These are phyloP conservation scores for Nixonia krombeini DNA, from an alignment of 1,140 invertebrate species.

Conservation along the genomic window DNA sequence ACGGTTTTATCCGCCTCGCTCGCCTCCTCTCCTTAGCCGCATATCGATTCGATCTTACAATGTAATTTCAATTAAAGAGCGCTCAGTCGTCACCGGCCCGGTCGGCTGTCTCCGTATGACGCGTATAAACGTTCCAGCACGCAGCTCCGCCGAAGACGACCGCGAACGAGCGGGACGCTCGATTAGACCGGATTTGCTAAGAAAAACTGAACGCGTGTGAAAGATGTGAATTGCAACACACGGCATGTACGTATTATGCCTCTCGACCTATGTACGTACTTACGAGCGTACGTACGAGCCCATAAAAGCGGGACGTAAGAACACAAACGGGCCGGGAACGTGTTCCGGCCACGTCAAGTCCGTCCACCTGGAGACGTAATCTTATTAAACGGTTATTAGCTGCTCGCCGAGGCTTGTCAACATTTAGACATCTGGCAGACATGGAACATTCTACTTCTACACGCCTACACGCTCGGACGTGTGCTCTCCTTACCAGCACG, in stretches of 20 bases:
- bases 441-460: slow-evolving; percentile 63
- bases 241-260: slow-evolving; percentile 40
- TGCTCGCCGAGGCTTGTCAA: slow-evolving; percentile 67
- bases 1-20: slow-evolving; percentile 12
- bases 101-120: slow-evolving; percentile 38
- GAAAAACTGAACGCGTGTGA: slow-evolving; percentile 50
- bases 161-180: slow-evolving; percentile 31
- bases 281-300: slow-evolving; percentile 51
- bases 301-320: slow-evolving; percentile 61
- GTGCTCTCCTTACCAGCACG: slow-evolving; percentile 46
- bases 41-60: slow-evolving; percentile 8
- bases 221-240: slow-evolving; percentile 42
- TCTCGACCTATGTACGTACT: slow-evolving; percentile 48
- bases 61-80: slow-evolving; percentile 48
- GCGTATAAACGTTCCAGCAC: slow-evolving; percentile 28
- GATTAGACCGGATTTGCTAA: slow-evolving; percentile 47
- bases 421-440: slow-evolving; percentile 70
- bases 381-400: slow-evolving; percentile 71
- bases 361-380: slow-evolving; percentile 65
- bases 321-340: slow-evolving; percentile 39
- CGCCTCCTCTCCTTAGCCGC: no score
- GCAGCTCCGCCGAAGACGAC: no score
- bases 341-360: slow-evolving; percentile 66
- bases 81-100: slow-evolving; percentile 24
- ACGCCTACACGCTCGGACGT: slow-evolving; percentile 58